A percentile compares a stretch with the other conserved stretches of the same genome.
Evolutionary conservation across 1,140 invertebrate genomes (phyloP).

Genomic region (Arion vulgaris): DNA sequence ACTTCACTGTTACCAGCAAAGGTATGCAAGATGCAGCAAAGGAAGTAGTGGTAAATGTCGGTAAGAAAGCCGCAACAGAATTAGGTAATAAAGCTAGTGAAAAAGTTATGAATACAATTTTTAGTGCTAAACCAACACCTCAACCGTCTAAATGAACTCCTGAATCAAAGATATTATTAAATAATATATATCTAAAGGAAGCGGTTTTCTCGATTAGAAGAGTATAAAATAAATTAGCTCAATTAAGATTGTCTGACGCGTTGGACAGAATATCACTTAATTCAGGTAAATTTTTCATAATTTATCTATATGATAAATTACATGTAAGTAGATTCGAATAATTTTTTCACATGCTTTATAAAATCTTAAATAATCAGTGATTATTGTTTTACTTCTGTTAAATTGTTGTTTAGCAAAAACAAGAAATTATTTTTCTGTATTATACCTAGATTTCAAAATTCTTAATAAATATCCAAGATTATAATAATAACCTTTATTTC

Average conservation of each 20-base stretch:
- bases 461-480: too few relatives aligned
- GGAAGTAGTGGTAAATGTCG: too few relatives aligned
- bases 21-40: too few relatives aligned
- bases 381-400: background rate
- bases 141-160: background rate
- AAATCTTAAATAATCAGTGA: constrained; percentile 5
- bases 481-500: too few relatives aligned
- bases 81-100: constrained; percentile 8
- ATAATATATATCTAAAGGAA: constrained; percentile 5
- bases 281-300: too few relatives aligned
- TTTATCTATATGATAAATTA: constrained; percentile 11
- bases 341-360: background rate
- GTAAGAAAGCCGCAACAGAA: too few relatives aligned
- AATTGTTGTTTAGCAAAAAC: background rate
- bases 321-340: background rate
- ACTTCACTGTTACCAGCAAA: background rate
- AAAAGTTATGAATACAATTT: background rate
- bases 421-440: background rate
- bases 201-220: background rate
- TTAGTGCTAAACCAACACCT: background rate
- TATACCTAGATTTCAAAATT: background rate
- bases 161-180: constrained; percentile 10
- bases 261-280: too few relatives aligned
- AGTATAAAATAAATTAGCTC: background rate
- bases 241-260: too few relatives aligned